Base-by-base conservation (phyloP, 2,797 vertebrate genomes). In the Anguilla pacifica region DNA sequence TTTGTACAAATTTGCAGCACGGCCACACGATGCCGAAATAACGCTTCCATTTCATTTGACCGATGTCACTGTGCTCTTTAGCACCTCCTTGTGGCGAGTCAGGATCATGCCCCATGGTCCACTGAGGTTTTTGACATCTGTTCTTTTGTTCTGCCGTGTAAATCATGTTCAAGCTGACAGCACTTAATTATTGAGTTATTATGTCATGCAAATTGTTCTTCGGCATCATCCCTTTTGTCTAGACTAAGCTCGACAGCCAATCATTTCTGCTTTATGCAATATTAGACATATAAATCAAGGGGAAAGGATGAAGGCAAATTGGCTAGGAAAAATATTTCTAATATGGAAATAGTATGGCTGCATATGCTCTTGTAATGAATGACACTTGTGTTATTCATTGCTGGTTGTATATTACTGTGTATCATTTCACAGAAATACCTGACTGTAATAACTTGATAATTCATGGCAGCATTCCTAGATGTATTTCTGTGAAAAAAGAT, bases 11-110 rank as follows among this genome's bases (percentile, higher is more conserved):
- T 39, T n/a, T 53, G 43, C 15, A 9, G 81, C n/a, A 28, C 19
- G 13, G 43, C 25, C 1, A 19, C 2, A 13, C 55, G 11, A 51
- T 22, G 10, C 25, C 6, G 1, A n/a, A 28, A 7, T 11, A 19
- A 28, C 51, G 0, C 83, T 19, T 22, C 7, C 86, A 39, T 15
- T 90, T 83, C 87, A 1, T 91, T 92, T 93, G 64, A 86, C 79
- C 88, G 84, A 35, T 86, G 79, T 59, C 90, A 49, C 28, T 13
- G 77, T 49, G 77, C 90, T 92, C 92, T 91, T 89, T 90, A 89
- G 67, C 39, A 49, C 35, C 84, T 11, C 84, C 84, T 46, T 64
- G 84, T 85, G 84, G 84, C 17, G 1, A 43, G 57, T 64, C 19
- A 89, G 6, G 51, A 17, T 31, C 1, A 17, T 22, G 83, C n/a